Conservation (phyloP, 2,888 invertebrate species). For the Drosophila anceps region DNA sequence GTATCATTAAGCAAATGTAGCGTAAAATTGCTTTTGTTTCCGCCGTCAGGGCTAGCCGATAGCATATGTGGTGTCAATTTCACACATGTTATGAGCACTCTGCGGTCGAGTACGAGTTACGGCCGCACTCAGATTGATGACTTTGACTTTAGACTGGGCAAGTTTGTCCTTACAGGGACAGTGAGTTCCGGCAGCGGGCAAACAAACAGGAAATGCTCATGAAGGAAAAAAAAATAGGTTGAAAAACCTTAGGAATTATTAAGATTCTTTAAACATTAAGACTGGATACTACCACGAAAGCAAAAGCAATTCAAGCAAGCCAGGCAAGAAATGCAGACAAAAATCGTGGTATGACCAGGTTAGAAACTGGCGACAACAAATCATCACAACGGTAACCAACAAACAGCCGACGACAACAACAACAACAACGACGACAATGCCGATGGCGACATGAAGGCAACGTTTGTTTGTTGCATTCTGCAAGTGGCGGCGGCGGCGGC, state of each 20-base stretch:
- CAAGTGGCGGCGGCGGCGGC: conserved; percentile 33
- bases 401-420: conserved; percentile 56
- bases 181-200: conserved; percentile 57
- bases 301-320: conserved; percentile 47
- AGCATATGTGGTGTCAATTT: conserved; percentile 80
- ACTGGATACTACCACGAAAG: conserved; percentile 41
- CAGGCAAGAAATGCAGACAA: conserved; percentile 48
- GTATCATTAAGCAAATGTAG: conserved; percentile 73
- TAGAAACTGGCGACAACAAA: conserved; percentile 72
- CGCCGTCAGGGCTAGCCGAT: conserved; percentile 51
- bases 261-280: conserved; percentile 66
- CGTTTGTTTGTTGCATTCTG: conserved; percentile 37
- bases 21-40: conserved; percentile 75
- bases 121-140: conserved; percentile 66
- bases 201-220: conserved; percentile 51
- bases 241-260: conserved; percentile 49
- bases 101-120: conserved; percentile 54
- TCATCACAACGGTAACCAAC: conserved; percentile 71
- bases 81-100: conserved; percentile 79
- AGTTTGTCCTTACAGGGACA: conserved; percentile 50
- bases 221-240: conserved; percentile 10
- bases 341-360: conserved; percentile 59
- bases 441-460: conserved; percentile 44
- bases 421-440: conserved; percentile 15
- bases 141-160: conserved; percentile 52